phyloP scores from a whole-genome alignment of 2,113 vertebrate genomes.

The Lampris megalopsis region DNA sequence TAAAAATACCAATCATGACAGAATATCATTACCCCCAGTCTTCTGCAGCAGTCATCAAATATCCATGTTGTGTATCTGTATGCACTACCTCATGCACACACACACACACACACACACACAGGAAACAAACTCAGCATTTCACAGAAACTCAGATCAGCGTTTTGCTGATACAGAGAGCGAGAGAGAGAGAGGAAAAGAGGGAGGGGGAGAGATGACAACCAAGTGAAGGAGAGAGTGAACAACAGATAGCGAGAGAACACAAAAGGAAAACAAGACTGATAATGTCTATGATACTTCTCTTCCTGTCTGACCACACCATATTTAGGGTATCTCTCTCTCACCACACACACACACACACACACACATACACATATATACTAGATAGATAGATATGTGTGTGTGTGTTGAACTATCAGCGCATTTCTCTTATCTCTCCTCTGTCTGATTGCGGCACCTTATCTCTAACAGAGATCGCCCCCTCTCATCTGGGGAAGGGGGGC shows the following conservation, averaged over 20 bases:
- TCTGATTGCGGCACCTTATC: constrained; percentile 41
- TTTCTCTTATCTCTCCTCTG: constrained; percentile 2
- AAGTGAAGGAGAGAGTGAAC: too few species aligned
- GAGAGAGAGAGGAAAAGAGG: constrained; percentile 8
- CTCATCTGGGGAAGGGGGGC: constrained; percentile 1
- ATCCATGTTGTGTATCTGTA: constrained; percentile 17
- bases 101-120: constrained; percentile 25
- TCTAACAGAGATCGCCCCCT: constrained; percentile 12
- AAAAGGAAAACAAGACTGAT: constrained; percentile 13
- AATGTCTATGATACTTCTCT: constrained; percentile 30
- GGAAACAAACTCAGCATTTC: constrained; percentile 49
- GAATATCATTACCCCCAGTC: background rate
- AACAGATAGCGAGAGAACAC: too few species aligned
- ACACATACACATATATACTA: too few species aligned
- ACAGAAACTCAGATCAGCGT: constrained; percentile 46
- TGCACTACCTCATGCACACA: background rate
- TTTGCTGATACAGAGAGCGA: constrained; percentile 2
- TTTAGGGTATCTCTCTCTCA: constrained; percentile 7
- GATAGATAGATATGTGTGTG: too few species aligned
- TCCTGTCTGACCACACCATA: background rate
- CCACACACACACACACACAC: background rate
- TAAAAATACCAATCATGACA: background rate
- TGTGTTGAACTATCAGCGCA: background rate
- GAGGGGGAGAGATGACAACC: constrained; percentile 18
- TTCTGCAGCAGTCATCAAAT: constrained; percentile 6